Conservation (phyloP, 1,140 invertebrate species). For the Drosophila kepulauana region DNA sequence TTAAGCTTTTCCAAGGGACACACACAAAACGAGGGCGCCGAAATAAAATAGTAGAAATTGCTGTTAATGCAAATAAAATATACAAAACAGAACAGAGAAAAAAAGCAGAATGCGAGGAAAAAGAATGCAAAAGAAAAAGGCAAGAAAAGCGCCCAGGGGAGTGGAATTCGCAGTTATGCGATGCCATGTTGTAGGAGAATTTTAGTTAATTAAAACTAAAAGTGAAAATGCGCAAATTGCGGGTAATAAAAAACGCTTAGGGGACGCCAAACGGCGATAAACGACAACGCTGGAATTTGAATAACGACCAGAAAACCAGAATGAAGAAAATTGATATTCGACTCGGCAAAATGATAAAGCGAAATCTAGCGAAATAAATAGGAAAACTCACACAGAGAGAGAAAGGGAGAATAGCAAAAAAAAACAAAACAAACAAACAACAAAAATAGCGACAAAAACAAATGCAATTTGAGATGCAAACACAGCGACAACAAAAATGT, state of each 20-base stretch:
- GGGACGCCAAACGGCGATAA: conserved; percentile 41
- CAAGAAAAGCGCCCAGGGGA: conserved; percentile 34
- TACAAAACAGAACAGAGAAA: background rate
- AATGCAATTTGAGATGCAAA: conserved; percentile 78
- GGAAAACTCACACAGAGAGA: conserved; percentile 13
- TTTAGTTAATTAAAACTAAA: conserved; percentile 83
- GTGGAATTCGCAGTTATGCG: conserved; percentile 4
- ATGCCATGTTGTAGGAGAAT: conserved; percentile 57
- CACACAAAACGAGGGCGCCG: conserved; percentile 51
- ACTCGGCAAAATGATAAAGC: conserved; percentile 4
- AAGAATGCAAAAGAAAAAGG: conserved; percentile 32
- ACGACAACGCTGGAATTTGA: conserved; percentile 56
- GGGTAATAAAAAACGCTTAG: conserved; percentile 75
- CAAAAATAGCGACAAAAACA: conserved; percentile 43
- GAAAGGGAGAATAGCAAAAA: too few species aligned
- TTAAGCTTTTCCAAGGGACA: conserved; percentile 20
- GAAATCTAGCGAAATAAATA: conserved; percentile 60
- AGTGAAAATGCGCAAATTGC: conserved; percentile 79
- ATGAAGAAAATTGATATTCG: conserved; percentile 39
- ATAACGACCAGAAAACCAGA: conserved; percentile 35
- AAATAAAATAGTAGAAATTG: conserved; percentile 69
- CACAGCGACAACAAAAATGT: conserved; percentile 47
- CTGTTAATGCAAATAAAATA: conserved; percentile 49
- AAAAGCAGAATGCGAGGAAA: background rate
- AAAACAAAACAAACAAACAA: conserved; percentile 9